Conservation (phyloP, 2,797 vertebrate species). For the Chrysocyon brachyurus region DNA sequence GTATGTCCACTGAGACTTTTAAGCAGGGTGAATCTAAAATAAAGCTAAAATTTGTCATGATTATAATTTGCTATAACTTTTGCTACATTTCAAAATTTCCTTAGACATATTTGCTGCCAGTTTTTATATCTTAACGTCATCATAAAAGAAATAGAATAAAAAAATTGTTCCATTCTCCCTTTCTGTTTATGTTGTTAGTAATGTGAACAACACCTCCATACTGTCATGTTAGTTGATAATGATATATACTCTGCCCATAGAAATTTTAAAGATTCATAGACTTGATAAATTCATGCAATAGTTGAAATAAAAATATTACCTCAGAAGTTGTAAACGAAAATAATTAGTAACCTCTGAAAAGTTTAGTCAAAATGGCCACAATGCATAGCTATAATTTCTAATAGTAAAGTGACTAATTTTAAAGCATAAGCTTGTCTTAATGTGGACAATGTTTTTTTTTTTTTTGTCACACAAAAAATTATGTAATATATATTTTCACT, state of each 20-base stretch:
- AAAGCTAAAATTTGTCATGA: neutral
- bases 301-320: constrained; percentile 55
- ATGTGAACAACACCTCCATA: neutral
- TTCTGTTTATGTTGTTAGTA: neutral
- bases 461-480: neutral
- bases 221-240: constrained; percentile 5
- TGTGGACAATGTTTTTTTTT: constrained; percentile 4
- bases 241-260: neutral
- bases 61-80: neutral
- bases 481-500: neutral
- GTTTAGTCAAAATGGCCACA: neutral
- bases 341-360: constrained; percentile 53
- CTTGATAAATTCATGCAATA: constrained; percentile 10
- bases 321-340: constrained; percentile 61
- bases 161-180: neutral
- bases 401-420: constrained; percentile 41
- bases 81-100: constrained; percentile 25
- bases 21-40: neutral
- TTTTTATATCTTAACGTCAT: neutral
- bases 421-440: constrained; percentile 47
- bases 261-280: constrained; percentile 32
- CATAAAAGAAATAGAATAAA: neutral
- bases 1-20: neutral
- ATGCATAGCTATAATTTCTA: constrained; percentile 44
- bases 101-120: neutral